Base-by-base conservation (phyloP, 2,888 invertebrate genomes). In the Apodemia mormo region DNA sequence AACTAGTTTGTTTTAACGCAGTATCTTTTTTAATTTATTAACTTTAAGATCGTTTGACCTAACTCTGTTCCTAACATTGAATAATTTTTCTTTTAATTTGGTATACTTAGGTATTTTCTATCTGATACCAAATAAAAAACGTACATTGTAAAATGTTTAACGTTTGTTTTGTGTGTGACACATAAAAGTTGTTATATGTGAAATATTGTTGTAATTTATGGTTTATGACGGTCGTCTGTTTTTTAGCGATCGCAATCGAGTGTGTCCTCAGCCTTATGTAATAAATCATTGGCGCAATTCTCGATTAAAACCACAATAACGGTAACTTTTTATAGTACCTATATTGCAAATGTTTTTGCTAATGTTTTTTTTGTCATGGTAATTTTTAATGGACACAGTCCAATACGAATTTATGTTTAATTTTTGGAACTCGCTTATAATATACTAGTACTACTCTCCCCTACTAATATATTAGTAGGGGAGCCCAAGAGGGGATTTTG, bases 221-320 rank as follows among this genome's bases (percentile, higher is more conserved):
- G 30, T 58, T 30, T 30, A 30, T 58, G 58, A 30, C 12, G 30
- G 30, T 12, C 12, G 10, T 30, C 58, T 22, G 29, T 58, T 58
- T 58, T 58, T 58, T 29, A 10, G 58, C 10, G 58, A 58, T 58
- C 29, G 30, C 58, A 5, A 30, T 14, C 33, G 61, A 30, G 61
- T 61, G 61, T 61, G 61, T 61, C 61, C 33, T 61, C 5, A 33
- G 61, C 61, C 33, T 61, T 5, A 61, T 14, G 12, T 6, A 61
- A 61, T 61, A 61, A 61, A 61, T 61, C 61, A 61, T 61, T 61
- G 61, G 61, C 61, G 30, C 12, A 58, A 30, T 61, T 61, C 61
- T 33, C 61, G 61, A 61, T 61, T 61, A 33, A 61, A 61, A 61
- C 61, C 61, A 61, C 61, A 61, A 61, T 61, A 61, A 61, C 61